Conservation (phyloP, 2,113 vertebrate genomes). For the Uria lomvia region DNA sequence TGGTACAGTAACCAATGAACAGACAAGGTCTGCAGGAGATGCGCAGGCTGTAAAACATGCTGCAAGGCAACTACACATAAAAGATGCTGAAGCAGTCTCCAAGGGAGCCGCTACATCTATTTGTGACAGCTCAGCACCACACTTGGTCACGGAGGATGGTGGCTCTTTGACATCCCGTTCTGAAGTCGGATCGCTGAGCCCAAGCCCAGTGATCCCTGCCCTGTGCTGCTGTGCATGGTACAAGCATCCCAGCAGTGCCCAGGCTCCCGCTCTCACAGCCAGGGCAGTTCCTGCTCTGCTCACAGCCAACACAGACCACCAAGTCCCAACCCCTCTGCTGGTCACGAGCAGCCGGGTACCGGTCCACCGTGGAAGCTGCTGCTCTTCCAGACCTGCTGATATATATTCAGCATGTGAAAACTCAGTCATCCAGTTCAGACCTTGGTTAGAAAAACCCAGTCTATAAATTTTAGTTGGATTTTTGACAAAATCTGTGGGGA, state of each 20-base stretch:
- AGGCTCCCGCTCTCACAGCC: background rate
- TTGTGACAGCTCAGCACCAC: background rate
- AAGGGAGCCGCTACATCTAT: background rate
- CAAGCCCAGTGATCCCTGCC: background rate
- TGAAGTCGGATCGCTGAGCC: background rate
- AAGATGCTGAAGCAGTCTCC: background rate
- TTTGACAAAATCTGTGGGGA: background rate
- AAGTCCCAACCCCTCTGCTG: background rate
- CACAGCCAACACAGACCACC: background rate
- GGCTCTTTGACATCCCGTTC: background rate
- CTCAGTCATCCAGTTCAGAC: background rate
- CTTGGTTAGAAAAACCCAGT: background rate
- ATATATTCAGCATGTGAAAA: background rate
- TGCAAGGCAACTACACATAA: background rate
- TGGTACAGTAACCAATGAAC: background rate
- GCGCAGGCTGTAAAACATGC: background rate
- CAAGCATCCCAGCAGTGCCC: background rate
- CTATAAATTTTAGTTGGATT: background rate
- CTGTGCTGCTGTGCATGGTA: background rate
- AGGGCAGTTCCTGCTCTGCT: background rate
- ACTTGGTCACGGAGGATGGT: background rate
- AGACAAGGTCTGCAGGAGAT: background rate
- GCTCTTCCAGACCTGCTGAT: background rate
- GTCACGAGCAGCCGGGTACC: background rate
- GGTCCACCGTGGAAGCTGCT: background rate